These are phyloP conservation scores for Drosophila pegasa DNA, from an alignment of 2,888 invertebrate species.

Conservation along the genomic window DNA sequence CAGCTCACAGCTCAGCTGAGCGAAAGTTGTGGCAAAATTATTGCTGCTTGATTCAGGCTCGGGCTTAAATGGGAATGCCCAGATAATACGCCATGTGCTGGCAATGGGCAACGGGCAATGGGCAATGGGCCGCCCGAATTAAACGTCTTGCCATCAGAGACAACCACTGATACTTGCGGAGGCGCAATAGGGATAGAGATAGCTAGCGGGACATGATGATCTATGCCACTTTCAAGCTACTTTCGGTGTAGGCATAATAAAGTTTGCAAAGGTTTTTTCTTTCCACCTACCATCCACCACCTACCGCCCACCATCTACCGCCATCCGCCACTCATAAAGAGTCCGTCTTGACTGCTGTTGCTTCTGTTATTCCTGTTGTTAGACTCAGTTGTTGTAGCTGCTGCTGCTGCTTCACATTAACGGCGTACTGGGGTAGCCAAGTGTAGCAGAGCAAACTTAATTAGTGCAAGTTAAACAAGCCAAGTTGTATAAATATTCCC, in stretches of 20 bases:
- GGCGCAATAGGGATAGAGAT: background rate
- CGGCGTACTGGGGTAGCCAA: conserved; percentile 57
- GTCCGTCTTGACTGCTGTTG: conserved; percentile 5
- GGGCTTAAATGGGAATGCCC: conserved; percentile 24
- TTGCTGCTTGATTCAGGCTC: conserved; percentile 20
- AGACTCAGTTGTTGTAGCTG: conserved; percentile 25
- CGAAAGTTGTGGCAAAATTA: conserved; percentile 41
- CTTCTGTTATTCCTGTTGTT: conserved; percentile 31
- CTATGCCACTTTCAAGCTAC: conserved; percentile 45
- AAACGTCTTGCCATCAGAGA: background rate
- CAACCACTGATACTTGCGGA: background rate
- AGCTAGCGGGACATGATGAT: conserved; percentile 43
- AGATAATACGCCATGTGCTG: conserved; percentile 19
- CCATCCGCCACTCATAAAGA: conserved; percentile 4
- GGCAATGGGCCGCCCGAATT: conserved; percentile 13
- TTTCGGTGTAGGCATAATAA: conserved; percentile 57
- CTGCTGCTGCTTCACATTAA: conserved; percentile 53
- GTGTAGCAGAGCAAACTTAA: conserved; percentile 75
- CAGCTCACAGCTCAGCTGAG: conserved; percentile 17
- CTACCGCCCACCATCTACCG: conserved; percentile 1
- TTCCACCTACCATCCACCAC: conserved; percentile 2
- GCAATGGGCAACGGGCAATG: too few relatives aligned
- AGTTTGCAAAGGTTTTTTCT: conserved; percentile 45
- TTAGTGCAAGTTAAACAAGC: conserved; percentile 77
- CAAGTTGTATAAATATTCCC: conserved; percentile 75